A percentile compares a stretch with the other conserved stretches of the same genome.
Evolutionary conservation across 2,888 invertebrate species (phyloP).

Genomic region (Mythimna ferrago): DNA sequence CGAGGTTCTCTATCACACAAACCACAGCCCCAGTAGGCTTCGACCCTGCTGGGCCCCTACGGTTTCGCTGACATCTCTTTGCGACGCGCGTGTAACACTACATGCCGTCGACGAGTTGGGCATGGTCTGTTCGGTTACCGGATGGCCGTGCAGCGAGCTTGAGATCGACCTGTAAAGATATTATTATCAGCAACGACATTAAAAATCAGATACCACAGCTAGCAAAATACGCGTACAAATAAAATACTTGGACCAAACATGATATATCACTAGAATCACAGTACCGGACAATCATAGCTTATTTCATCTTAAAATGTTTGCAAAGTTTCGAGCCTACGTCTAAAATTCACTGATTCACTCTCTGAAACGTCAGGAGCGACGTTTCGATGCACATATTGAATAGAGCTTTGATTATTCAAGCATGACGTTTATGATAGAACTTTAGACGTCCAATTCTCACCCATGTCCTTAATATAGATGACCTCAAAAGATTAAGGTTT

Average conservation of each 20-base stretch:
- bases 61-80: too few relatives aligned
- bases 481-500: constrained; percentile 54
- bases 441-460: constrained; percentile 36
- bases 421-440: constrained; percentile 34
- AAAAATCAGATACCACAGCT: background rate
- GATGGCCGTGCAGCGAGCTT: too few relatives aligned
- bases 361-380: constrained; percentile 44
- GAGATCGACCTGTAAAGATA: too few relatives aligned
- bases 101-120: too few relatives aligned
- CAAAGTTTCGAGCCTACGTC: constrained; percentile 21
- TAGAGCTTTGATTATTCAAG: constrained; percentile 62
- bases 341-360: constrained; percentile 48
- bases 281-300: constrained; percentile 19
- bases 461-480: constrained; percentile 56
- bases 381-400: constrained; percentile 55
- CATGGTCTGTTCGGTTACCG: too few relatives aligned
- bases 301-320: constrained; percentile 32
- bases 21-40: too few relatives aligned
- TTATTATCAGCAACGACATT: too few relatives aligned
- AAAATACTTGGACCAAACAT: background rate
- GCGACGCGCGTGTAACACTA: too few relatives aligned
- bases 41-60: too few relatives aligned
- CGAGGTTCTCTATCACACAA: too few relatives aligned
- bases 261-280: constrained; percentile 33
- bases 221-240: background rate